Evolutionary conservation across 2,888 invertebrate genomes (phyloP).

Genomic region (Rhaphigaster nebulosa): DNA sequence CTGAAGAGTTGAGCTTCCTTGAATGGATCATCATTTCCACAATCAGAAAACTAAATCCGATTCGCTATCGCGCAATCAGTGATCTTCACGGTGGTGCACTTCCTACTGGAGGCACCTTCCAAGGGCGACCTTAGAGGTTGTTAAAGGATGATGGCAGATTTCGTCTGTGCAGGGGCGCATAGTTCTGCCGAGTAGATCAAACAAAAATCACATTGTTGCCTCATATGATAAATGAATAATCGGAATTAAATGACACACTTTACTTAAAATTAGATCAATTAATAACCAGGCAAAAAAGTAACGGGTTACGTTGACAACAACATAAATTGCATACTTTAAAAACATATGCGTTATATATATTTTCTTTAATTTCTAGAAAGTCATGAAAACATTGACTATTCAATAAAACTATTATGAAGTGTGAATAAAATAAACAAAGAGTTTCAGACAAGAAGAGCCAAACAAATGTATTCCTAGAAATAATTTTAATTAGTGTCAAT

Average conservation of each 20-base stretch:
- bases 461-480: no score
- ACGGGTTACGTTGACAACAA: no score
- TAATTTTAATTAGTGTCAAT: no score
- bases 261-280: neutral
- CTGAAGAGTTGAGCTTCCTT: neutral
- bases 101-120: neutral
- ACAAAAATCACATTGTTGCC: neutral
- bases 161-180: neutral
- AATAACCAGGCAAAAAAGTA: neutral
- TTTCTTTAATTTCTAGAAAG: no score
- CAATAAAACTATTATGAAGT: no score
- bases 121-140: neutral
- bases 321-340: no score
- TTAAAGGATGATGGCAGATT: neutral
- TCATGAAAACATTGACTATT: no score
- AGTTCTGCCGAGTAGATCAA: neutral
- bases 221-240: neutral
- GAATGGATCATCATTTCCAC: neutral
- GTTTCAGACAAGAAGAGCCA: no score
- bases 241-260: neutral
- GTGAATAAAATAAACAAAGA: no score
- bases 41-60: neutral
- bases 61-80: neutral
- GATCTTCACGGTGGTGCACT: slow-evolving; percentile 10
- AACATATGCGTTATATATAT: no score